These are phyloP conservation scores for Carcharodon carcharias DNA, from an alignment of 2,797 vertebrate genomes.

Conservation along the genomic window DNA sequence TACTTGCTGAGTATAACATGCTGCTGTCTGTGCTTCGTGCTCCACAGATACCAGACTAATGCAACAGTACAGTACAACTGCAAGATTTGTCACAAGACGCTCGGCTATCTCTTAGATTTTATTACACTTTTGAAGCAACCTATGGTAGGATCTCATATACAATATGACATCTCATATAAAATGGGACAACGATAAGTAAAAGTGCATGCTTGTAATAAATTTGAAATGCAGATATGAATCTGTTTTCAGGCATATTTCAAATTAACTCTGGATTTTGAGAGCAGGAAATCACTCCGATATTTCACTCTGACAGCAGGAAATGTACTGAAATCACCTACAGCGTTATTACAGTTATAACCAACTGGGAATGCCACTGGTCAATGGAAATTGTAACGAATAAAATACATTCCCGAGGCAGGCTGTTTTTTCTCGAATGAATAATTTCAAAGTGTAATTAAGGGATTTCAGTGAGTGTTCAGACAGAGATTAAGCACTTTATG, in stretches of 20 bases:
- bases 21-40: not conserved
- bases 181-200: not conserved
- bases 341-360: not conserved
- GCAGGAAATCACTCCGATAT: not conserved
- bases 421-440: slow-evolving; percentile 14
- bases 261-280: not conserved
- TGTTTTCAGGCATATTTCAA: slow-evolving; percentile 1
- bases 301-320: slow-evolving; percentile 1
- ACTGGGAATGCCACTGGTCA: not conserved
- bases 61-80: not conserved
- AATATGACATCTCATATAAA: not conserved
- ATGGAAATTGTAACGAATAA: not conserved
- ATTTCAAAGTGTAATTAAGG: slow-evolving; percentile 23
- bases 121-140: not conserved
- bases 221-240: not conserved
- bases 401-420: not conserved
- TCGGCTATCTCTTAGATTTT: not conserved
- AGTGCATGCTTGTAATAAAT: not conserved
- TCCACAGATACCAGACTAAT: not conserved
- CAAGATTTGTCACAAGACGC: not conserved
- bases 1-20: not conserved
- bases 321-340: not conserved
- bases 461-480: slow-evolving; percentile 20
- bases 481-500: slow-evolving; percentile 26
- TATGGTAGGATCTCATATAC: not conserved